Base-by-base conservation (phyloP, 2,797 vertebrate genomes). In the Fringilla coelebs region DNA sequence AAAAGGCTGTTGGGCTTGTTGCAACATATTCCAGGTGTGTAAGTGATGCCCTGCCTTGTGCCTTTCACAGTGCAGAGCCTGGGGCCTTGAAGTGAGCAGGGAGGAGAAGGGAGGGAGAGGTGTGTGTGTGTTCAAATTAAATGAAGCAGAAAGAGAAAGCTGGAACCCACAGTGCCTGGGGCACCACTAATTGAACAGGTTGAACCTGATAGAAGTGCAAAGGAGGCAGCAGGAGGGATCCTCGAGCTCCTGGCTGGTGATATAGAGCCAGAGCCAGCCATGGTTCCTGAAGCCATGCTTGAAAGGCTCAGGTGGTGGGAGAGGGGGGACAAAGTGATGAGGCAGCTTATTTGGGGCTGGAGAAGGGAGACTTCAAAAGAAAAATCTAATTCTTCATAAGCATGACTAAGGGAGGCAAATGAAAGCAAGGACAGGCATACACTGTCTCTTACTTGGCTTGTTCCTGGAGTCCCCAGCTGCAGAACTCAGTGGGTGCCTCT, bases 151-250 rank as follows among this genome's bases (percentile, higher is more conserved):
- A 97, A 97, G 96, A 96, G 95, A 97, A 96, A 93, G 96, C 96
- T 96, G 96, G 96, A 97, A 98, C 96, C 97, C 57, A 40, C 63
- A 89, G 88, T 2, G 94, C 75, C 93, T 85, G 67, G 36, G 86
- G 73, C 97, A 91, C 88, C 94, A 68, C 90, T 82, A 96, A 97
- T 95, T 78, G 89, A 98, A 96, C 98, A 97, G 98, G 97, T 97
- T 97, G 92, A 88, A 96, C 97, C 96, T 97, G 97, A 97, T 88
- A 86, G 89, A 43, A 90, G 82, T 3, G 2, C 20, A 63, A 94
- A 89, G 49, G 36, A 96, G 48, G 79, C 49, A 58, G 73, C 82
- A 71, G 78, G 18, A 93, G 73, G n/a, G 90, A 94, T 89, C 81
- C 45, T 88, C 10, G 5, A 77, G 52, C 71, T 88, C 40, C 89